phyloP scores from a whole-genome alignment of 2,797 vertebrate genomes.

The Selene dorsalis region DNA sequence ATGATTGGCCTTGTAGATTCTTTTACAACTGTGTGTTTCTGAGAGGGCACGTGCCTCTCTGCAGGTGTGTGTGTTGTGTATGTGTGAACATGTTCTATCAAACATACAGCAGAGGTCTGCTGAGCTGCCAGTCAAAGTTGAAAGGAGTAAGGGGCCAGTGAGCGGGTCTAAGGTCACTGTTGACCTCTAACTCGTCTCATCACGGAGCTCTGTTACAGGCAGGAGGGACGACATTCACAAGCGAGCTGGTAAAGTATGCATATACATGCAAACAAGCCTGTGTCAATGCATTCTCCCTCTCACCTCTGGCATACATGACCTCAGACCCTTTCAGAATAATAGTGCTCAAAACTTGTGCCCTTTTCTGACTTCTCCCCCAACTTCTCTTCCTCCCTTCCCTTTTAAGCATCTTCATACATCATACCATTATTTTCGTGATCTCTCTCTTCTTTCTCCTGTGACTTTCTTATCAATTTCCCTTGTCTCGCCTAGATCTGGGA shows the following conservation, averaged over 20 bases:
- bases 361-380: conserved; percentile 36
- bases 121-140: conserved; percentile 68
- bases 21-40: conserved; percentile 14
- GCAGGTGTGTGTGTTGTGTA: conserved; percentile 16
- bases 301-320: conserved; percentile 57
- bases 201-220: conserved; percentile 49
- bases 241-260: conserved; percentile 67
- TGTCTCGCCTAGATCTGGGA: not conserved
- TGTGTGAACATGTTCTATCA: conserved; percentile 30
- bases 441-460: conserved; percentile 15
- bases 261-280: conserved; percentile 66
- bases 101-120: conserved; percentile 37
- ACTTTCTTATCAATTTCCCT: not conserved
- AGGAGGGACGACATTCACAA: conserved; percentile 58
- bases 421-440: conserved; percentile 16
- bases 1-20: conserved; percentile 36
- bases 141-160: conserved; percentile 63
- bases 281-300: conserved; percentile 42
- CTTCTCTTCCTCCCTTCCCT: conserved; percentile 10
- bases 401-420: conserved; percentile 5
- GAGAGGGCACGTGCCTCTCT: conserved; percentile 10
- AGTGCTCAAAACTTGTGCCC: conserved; percentile 34
- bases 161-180: conserved; percentile 57
- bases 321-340: conserved; percentile 58
- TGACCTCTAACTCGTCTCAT: conserved; percentile 21